Evolutionary conservation across 2,797 vertebrate species (phyloP), one percentile per base, ranked within the genome.

Genomic region (Dermochelys coriacea): DNA sequence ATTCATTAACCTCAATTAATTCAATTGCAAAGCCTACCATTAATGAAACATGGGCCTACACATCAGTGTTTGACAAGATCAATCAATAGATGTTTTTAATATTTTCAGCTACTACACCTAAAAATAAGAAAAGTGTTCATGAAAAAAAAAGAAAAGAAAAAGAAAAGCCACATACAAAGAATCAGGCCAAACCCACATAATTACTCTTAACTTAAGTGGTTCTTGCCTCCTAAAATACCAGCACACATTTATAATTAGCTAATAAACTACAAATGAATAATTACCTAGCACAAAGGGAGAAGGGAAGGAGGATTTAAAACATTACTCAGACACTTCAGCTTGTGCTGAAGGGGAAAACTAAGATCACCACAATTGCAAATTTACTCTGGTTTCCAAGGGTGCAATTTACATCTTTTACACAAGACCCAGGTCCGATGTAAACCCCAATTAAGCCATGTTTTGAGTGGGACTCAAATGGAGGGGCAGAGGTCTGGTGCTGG

Each of bases 41-140:
- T 82, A 78, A 47, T 2, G 1, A 54, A 52, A 1, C 21, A 4
- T 1, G 0, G 0, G 1, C 5, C 57, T 5, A 14, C 2, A 29
- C 55, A 7, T 1, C 18, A 3, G 84, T 1, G 64, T 27, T 25
- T 23, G 68, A 41, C 25, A 10, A 37, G 41, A 29, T 23, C 45
- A 8, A 0, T 2, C 1, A 25, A 0, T 7, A 0, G 2, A 64
- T 16, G 59, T 8, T 11, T 37, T n/a, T 41, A n/a, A 78, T 9
- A 57, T n/a, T 31, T 79, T 21, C 47, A 47, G 49, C 85, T 37
- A 29, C 9, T 3, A 37, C 16, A 12, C 59, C 79, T 0, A 0
- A 11, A 41, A 59, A 71, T 45, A 51, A 57, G 64, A 50, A 51
- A n/a, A 0, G 0, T 75, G 0, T 52, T n/a, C 90, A 80, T 34